Evolutionary conservation across 2,888 invertebrate genomes (phyloP), one percentile per base, ranked within the genome.

Genomic region (Geophilus truncorum): DNA sequence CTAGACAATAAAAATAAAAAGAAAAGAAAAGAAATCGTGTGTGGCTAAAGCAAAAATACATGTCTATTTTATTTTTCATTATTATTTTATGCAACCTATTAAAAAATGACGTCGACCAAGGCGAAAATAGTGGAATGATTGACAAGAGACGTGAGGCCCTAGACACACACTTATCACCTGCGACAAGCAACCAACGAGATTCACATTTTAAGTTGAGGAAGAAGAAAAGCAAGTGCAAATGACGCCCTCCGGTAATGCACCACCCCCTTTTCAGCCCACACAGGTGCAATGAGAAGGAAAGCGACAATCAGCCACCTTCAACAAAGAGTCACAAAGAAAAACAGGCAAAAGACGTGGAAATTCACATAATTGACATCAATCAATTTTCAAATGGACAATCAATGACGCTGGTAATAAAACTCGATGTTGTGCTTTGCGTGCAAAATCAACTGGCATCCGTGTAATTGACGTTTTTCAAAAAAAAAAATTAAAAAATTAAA

Each of bases 221-320:
- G 62, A 62, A 62, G 62, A 62, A 62, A 62, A 62, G 62, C 62
- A 62, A 62, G 62, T 62, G 62, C 62, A 62, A 62, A 62, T 62
- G 62, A 62, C 62, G 62, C 62, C 62, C 62, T 62, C 62, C 28
- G 62, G 62, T 62, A 62, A 62, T 62, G 62, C 62, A 62, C 62
- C 23, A 62, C 62, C 62, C 62, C 62, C 12, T 62, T 45, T 45
- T 62, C 62, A 62, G 28, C 62, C 62, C 62, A 23, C 62, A 62
- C 62, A 62, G 62, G 62, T 62, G 62, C 62, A 62, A 62, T 62
- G 62, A 62, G 62, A 62, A 57, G 25, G 45, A 45, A 45, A 45
- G 23, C 62, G 62, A 62, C 62, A 25, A 62, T 62, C 62, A 62
- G 25, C 23, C 12, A 62, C 62, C 62, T 62, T 62, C 62, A 25